Conservation (phyloP, 92 coral and sea anemone species). For the Epizoanthus scotinus region DNA sequence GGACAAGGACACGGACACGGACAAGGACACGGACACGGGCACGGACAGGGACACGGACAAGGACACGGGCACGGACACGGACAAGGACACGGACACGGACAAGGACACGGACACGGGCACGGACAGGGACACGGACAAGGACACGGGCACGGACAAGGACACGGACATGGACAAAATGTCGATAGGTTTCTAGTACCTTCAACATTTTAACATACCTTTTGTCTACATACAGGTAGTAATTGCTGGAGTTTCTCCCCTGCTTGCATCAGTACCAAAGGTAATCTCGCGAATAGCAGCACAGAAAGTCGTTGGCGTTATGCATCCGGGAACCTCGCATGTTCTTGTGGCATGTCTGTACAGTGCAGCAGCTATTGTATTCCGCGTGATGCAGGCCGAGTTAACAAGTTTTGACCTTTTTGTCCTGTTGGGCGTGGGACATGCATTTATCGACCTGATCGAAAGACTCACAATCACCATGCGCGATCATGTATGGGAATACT, state of each 20-base stretch:
- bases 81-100: no score
- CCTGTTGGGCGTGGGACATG: conserved; percentile 54
- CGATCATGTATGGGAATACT: conserved; percentile 55
- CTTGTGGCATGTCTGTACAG: conserved; percentile 57
- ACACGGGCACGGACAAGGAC: no score
- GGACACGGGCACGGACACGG: no score
- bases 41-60: no score
- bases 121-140: no score
- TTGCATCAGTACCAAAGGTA: conserved; percentile 50
- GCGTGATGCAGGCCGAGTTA: conserved; percentile 71
- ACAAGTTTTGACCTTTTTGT: conserved; percentile 48
- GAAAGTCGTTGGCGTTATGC: conserved; percentile 36
- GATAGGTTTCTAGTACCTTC: neutral
- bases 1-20: no score
- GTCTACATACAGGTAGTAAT: conserved; percentile 22
- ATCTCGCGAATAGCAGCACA: conserved; percentile 56
- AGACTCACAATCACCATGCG: conserved; percentile 53
- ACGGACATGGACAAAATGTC: no score
- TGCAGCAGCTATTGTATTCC: conserved; percentile 52
- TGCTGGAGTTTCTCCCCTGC: conserved; percentile 52
- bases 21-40: no score
- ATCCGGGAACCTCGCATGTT: conserved; percentile 55
- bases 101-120: no score
- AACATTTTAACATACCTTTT: neutral
- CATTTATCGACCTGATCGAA: conserved; percentile 47